These are phyloP conservation scores for Pangasius djambal DNA, from an alignment of 2,797 vertebrate genomes.

Conservation along the genomic window DNA sequence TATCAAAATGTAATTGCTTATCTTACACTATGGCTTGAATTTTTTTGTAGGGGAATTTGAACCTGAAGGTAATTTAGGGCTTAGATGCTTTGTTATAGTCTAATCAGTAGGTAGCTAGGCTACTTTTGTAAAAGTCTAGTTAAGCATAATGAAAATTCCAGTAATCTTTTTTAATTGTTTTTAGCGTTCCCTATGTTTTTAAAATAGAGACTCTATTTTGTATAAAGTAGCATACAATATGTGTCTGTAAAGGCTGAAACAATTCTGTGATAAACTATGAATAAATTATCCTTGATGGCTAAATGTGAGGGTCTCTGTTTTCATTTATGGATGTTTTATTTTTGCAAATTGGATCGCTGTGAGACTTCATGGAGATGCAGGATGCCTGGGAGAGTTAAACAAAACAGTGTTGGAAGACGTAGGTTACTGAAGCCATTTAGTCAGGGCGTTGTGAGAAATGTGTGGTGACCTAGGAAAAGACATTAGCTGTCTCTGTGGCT, in stretches of 20 bases:
- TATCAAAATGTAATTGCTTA: conserved; percentile 12
- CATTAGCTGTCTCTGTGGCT: background rate
- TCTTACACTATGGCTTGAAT: conserved; percentile 19
- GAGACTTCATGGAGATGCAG: background rate
- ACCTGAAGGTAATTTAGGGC: conserved; percentile 21
- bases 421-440: background rate
- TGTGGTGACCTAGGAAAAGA: background rate
- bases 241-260: conserved; percentile 38
- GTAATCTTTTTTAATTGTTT: conserved; percentile 29
- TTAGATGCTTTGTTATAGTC: conserved; percentile 38
- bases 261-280: conserved; percentile 22
- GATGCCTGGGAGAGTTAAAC: background rate
- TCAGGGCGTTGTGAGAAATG: background rate
- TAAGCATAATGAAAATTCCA: conserved; percentile 24
- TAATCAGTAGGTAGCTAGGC: conserved; percentile 22
- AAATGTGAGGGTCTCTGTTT: background rate
- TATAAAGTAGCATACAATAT: conserved; percentile 46
- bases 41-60: conserved; percentile 33
- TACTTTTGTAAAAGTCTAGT: conserved; percentile 38
- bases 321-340: conserved; percentile 5
- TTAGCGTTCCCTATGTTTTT: conserved; percentile 45
- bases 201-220: conserved; percentile 56
- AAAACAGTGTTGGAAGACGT: background rate
- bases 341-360: background rate
- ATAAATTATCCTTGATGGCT: conserved; percentile 27